Evolutionary conservation across 1,140 invertebrate species (phyloP), one percentile per base, ranked within the genome.

Genomic region (Drosophila bocki): DNA sequence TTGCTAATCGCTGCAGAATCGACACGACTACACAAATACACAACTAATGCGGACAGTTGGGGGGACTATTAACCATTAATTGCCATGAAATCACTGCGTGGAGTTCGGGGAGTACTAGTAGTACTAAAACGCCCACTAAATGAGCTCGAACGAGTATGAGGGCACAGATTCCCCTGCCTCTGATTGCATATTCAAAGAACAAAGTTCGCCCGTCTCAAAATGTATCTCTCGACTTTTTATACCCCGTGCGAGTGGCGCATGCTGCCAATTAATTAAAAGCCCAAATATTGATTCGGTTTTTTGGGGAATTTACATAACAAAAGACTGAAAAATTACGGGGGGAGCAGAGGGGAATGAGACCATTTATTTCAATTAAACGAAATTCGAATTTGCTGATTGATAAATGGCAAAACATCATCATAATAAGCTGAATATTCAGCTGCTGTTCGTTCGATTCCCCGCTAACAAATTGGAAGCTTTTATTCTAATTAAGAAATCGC

Each of bases 1-100:
- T 82, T 84, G 85, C 80, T 88, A 90, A 88, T 88, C 85, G 85
- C 64, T 67, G 69, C 74, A 81, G 80, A 84, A 88, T 88, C 80
- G 76, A 80, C 83, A 86, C 84, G 76, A 80, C 75, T 61, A 53
- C 48, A 67, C 65, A 59, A 47, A 33, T 51, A 32, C 7, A 17
- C 47, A 29, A 81, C 53, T 67, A 75, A 61, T 60, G 64, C 22
- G 57, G 57, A 39, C 56, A 32, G 60, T 26, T 54, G 54, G 54
- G 44, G 9, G 45, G 44, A 44, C 50, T 65, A 79, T 80, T 86
- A 80, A 60, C 54, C 59, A 82, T 63, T 88, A 83, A 86, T 86
- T 88, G 70, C 70, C 83, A 82, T 86, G 76, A 82, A 86, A 80
- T 71, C 70, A 79, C 78, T 75, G 65, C 62, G 59, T 59, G 44